Base-by-base conservation (phyloP, 1,140 invertebrate genomes). In the Tetraneura akinire region DNA sequence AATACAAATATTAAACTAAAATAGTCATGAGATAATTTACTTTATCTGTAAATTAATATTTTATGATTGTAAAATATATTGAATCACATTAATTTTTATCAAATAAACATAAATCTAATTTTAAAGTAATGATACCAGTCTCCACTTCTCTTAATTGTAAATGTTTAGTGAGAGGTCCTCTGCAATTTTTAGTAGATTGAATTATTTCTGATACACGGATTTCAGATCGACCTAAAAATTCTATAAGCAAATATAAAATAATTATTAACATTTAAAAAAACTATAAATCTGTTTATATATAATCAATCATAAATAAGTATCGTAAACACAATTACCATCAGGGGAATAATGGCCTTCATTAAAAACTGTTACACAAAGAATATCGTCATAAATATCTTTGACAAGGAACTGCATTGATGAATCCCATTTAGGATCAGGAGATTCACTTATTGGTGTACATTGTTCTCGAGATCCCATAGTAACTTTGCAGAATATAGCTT, bases 321-420 rank as follows among this genome's bases (percentile, higher is more conserved):
- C n/a, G n/a, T n/a, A 3, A 37, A 37, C 3, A 37, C 8, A 37
- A 83, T 86, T 85, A 94, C 92, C 92, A 86, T 94, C 92, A 21
- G 93, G 92, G 82, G 90, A 91, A 83, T 92, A 94, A 62, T 91
- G 88, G 83, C 92, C 92, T 84, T 91, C 90, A 83, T 93, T 92
- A 84, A 90, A 92, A n/a, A 94, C 92, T 18, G 91, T 91, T 71
- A 95, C 89, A 82, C 91, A 92, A 10, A 95, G 87, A 16, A 92
- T 90, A 85, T 94, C 93, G 84, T 92, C 89, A 13, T 90, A 83
- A 5, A 94, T 83, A 85, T 93, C 90, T 83, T 91, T 90, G 23
- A 94, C 89, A 81, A 91, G 89, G 85, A 95, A 94, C 86, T 94
- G 92, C 92, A 94, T 94, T n/a, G 91, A 91, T 18, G 89, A 87